Conservation (phyloP, 2,888 invertebrate genomes). For the Meiosimyza platycephala region DNA sequence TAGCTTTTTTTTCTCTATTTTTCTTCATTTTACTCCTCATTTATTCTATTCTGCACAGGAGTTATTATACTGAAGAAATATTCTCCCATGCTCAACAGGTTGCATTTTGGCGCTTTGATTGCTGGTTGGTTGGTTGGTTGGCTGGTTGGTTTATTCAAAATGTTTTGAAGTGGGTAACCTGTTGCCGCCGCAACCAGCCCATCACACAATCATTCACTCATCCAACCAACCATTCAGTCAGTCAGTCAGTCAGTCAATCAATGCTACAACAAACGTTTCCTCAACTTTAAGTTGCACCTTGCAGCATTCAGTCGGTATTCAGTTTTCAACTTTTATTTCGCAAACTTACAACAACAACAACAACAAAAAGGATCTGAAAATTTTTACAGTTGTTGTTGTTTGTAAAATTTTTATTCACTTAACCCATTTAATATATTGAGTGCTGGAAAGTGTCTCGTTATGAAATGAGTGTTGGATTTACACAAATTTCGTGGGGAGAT, state of each 20-base stretch:
- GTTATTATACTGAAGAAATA: not conserved
- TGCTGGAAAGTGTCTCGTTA: too few relatives aligned
- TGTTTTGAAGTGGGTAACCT: conserved; percentile 60
- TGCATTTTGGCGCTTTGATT: conserved; percentile 7
- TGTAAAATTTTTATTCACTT: too few relatives aligned
- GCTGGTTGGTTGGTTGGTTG: conserved; percentile 10
- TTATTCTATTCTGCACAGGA: conserved; percentile 10
- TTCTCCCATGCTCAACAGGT: conserved; percentile 31
- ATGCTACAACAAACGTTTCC: conserved; percentile 10
- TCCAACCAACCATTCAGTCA: not conserved
- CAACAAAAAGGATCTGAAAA: not conserved
- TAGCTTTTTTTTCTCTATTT: not conserved
- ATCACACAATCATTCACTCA: conserved; percentile 52
- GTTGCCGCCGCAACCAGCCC: conserved; percentile 49
- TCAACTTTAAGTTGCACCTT: conserved; percentile 25
- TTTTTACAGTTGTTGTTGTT: too few relatives aligned
- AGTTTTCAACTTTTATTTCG: conserved; percentile 27
- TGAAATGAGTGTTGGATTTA: too few relatives aligned
- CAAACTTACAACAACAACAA: conserved; percentile 7
- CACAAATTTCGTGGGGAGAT: too few relatives aligned
- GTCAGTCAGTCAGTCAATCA: conserved; percentile 17
- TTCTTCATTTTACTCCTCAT: not conserved
- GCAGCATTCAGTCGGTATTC: conserved; percentile 24
- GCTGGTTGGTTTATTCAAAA: not conserved
- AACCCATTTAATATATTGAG: too few relatives aligned